Conservation (phyloP, 2,797 vertebrate genomes). For the Falco berigora region DNA sequence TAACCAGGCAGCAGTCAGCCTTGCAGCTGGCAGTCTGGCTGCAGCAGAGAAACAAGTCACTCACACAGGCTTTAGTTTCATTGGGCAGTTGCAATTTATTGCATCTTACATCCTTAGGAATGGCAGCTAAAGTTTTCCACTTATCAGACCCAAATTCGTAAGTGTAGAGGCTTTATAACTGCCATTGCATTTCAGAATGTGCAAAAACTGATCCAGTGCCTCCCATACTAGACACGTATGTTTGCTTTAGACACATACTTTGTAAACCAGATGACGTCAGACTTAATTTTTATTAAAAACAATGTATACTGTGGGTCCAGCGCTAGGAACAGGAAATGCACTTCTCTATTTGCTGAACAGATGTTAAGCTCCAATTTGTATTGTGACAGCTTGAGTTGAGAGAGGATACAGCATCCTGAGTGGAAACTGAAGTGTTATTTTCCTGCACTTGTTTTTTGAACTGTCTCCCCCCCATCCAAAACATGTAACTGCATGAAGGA, state of each 20-base stretch:
- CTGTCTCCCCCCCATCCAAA: background rate
- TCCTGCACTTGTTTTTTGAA: background rate
- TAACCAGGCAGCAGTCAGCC: background rate
- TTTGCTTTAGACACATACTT: background rate
- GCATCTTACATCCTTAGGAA: background rate
- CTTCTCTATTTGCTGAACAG: background rate
- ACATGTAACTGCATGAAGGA: background rate
- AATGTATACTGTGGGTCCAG: background rate
- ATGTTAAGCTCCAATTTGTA: background rate
- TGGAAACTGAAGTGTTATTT: background rate
- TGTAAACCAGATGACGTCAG: background rate
- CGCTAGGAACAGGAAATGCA: background rate
- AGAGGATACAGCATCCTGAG: background rate
- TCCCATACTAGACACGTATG: background rate
- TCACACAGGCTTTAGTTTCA: background rate
- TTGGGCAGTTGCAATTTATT: conserved; percentile 47
- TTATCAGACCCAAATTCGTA: background rate
- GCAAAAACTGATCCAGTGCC: background rate
- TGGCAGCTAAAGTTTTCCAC: background rate
- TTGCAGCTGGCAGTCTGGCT: background rate
- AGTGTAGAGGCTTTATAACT: background rate
- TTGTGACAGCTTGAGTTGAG: background rate
- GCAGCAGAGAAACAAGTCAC: background rate
- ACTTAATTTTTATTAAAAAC: background rate
- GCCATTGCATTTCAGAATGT: background rate